Evolutionary conservation across 2,797 vertebrate species (phyloP).

Genomic region (Spatula clypeata): DNA sequence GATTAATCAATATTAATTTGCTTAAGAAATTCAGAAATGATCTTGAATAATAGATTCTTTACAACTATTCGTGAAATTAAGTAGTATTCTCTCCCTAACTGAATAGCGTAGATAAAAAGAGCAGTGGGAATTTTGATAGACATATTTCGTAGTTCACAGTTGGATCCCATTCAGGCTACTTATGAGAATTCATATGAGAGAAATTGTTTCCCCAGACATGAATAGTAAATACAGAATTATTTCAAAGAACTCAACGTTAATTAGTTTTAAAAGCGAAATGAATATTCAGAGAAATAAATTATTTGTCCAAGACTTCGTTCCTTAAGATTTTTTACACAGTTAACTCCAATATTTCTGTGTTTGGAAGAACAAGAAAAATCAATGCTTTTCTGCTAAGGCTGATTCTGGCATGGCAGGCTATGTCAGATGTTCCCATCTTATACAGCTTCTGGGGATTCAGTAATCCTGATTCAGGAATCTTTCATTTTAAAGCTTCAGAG

Average conservation of each 20-base stretch:
- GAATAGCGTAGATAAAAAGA: constrained; percentile 16
- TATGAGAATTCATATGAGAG: neutral
- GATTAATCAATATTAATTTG: neutral
- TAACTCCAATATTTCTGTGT: neutral
- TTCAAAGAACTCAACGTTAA: constrained; percentile 2
- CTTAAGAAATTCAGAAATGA: neutral
- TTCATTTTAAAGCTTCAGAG: neutral
- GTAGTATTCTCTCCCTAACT: neutral
- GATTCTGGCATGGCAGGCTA: neutral
- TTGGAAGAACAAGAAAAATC: neutral
- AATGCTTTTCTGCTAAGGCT: neutral
- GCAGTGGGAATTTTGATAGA: constrained; percentile 24
- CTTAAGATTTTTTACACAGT: neutral
- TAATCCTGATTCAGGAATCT: neutral
- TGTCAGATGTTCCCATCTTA: neutral
- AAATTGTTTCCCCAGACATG: neutral
- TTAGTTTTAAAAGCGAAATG: neutral
- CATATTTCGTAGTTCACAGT: neutral
- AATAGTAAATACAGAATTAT: constrained; percentile 15
- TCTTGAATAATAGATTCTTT: neutral
- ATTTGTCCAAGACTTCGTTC: neutral
- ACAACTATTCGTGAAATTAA: neutral
- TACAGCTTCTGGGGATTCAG: neutral
- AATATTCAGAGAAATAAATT: neutral
- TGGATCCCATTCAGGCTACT: neutral